Base-by-base conservation (phyloP, 2,797 vertebrate genomes). In the Garrulus glandarius region DNA sequence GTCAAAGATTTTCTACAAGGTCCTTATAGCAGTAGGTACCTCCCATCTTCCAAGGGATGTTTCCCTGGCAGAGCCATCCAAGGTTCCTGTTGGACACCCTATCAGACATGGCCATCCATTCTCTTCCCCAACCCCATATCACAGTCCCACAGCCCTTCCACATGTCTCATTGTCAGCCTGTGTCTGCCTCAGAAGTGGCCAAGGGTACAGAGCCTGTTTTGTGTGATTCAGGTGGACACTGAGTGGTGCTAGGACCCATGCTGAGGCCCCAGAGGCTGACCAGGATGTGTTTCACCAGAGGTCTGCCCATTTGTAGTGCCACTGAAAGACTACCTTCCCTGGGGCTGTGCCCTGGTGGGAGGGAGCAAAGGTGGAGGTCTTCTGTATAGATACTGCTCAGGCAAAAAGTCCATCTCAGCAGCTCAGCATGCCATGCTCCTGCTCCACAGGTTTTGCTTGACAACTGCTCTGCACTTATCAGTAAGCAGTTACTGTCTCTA, bases 341-440 rank as follows among this genome's bases (percentile, higher is more conserved):
- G 39, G 22, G 20, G 24, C 36, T 92, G 47, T 3, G 3, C 39
- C n/a, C 13, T 68, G 16, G 3, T 13, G 10, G 23, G 23, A 64
- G 16, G 49, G 18, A 74, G 41, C 27, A 87, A 49, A 76, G 26
- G 18, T 34, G 11, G 2, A 13, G 8, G 13, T 67, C 68, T 49
- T 57, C n/a, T 87, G 29, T 2, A 1, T 5, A 37, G 41, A 23
- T 55, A 34, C 47, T 75, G 20, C 63, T 27, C 30, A 63, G 30
- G 12, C 47, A 79, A 19, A 59, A 63, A 19, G 23, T 60, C 50
- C 36, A 26, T 52, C 47, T 61, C 43, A 79, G 43, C 50, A 83
- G 56, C 49, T 72, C 16, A 7, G 50, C 24, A 3, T 22, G 30
- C 6, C 7, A 5, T 0, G 2, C 27, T 92, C 13, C 50, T 0